Evolutionary conservation across 2,113 vertebrate species (phyloP), one percentile per base, ranked within the genome.

Genomic region (Leucosticte australis): DNA sequence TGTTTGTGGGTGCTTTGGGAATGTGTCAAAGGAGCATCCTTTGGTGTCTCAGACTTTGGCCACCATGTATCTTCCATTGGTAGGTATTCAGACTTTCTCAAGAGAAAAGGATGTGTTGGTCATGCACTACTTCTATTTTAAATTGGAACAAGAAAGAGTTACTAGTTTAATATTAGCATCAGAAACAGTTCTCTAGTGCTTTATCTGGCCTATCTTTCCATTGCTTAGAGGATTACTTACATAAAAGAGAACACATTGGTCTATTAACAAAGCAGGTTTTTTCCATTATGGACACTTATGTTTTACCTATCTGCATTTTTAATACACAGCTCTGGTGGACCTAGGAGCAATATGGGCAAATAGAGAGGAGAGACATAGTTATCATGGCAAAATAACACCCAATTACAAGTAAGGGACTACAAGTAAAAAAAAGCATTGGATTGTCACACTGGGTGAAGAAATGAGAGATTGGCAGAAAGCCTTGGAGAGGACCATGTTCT

Each of bases 51-150:
- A 15, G 75, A 26, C 22, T 89, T 41, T 74, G 71, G 47, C 30
- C 26, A 41, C 60, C 20, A 14, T 28, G 44, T 91, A 33, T 80
- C 6, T 81, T 70, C 55, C 26, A 9, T 18, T 90, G 52, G 39
- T 86, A 83, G 68, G 60, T 28, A 41, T 70, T 94, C 64, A 93
- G 81, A 87, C 41, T 90, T 96, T 86, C 82, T 75, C 82, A 85
- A 90, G 71, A 86, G 47, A 60, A 83, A 90, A 93, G 56, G 90
- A 92, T 87, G 37, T 50, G 15, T 15, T 88, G 67, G 68, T 80
- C 59, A 56, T 88, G 82, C 23, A 67, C 64, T 9, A 15, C 27
- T 96, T 87, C 82, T 86, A 59, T 93, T 94, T 86, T 88, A 74
- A 92, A 78, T 27, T 41, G 14, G 18, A 64, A 63, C 16, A 52